These are phyloP conservation scores for Cyrtonyx montezumae DNA, from an alignment of 2,113 vertebrate genomes.

Conservation along the genomic window DNA sequence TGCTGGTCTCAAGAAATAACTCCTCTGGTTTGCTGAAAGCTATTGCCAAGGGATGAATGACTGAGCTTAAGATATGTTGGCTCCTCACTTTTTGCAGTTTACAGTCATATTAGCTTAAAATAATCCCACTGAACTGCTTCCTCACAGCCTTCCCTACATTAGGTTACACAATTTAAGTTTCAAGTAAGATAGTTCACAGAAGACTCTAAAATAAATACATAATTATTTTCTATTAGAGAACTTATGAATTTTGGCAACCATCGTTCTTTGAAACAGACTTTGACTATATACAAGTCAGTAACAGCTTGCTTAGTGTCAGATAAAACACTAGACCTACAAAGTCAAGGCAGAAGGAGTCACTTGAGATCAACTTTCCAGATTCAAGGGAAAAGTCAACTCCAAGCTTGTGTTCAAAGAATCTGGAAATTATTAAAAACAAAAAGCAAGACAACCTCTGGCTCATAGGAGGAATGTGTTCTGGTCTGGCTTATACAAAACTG, in stretches of 20 bases:
- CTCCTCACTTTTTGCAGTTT: not conserved
- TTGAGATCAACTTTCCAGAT: not conserved
- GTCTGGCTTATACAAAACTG: not conserved
- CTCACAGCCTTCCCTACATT: not conserved
- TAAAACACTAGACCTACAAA: conserved; percentile 33
- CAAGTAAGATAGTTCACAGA: not conserved
- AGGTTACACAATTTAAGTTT: not conserved
- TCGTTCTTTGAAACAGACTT: conserved; percentile 16
- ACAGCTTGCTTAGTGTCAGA: conserved; percentile 29
- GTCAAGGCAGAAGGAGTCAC: conserved; percentile 40
- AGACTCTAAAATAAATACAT: not conserved
- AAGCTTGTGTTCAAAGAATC: conserved; percentile 14
- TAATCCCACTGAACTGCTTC: not conserved
- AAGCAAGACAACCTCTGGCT: conserved; percentile 16
- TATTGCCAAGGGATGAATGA: not conserved
- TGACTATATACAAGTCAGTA: conserved; percentile 26
- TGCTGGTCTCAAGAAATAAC: not conserved
- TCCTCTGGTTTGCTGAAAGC: not conserved
- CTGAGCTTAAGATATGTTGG: not conserved
- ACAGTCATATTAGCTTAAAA: not conserved
- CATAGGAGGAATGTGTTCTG: not conserved
- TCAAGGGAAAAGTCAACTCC: conserved; percentile 33
- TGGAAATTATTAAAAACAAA: conserved; percentile 40
- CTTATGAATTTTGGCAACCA: not conserved
- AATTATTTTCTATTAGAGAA: not conserved